Evolutionary conservation across 1,140 invertebrate species (phyloP).

Genomic region (Papilio machaon): DNA sequence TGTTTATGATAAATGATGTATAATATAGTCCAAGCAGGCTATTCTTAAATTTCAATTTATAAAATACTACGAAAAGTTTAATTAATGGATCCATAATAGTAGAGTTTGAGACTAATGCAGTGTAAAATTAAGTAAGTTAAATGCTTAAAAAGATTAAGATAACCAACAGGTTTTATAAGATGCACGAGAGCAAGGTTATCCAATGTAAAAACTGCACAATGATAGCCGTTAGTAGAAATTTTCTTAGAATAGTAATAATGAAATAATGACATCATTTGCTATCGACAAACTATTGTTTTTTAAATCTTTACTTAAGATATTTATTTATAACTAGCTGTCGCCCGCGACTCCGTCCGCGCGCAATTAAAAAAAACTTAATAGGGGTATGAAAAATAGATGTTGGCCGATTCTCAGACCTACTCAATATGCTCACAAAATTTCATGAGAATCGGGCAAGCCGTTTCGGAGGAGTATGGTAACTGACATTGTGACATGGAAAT

Average conservation of each 20-base stretch:
- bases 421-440: too few relatives aligned
- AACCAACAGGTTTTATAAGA: not conserved
- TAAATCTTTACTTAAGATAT: not conserved
- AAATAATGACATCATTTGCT: not conserved
- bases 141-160: not conserved
- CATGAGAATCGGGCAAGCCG: too few relatives aligned
- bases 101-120: slow-evolving; percentile 4
- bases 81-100: slow-evolving; percentile 26
- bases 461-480: too few relatives aligned
- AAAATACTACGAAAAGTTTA: slow-evolving; percentile 50
- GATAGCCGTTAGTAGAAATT: not conserved
- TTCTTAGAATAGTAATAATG: not conserved
- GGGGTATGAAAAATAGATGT: too few relatives aligned
- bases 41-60: slow-evolving; percentile 51
- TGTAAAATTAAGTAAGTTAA: slow-evolving; percentile 14
- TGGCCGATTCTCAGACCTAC: too few relatives aligned
- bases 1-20: slow-evolving; percentile 47
- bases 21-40: slow-evolving; percentile 40
- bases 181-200: not conserved
- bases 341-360: too few relatives aligned
- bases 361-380: too few relatives aligned
- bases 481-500: too few relatives aligned
- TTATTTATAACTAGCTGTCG: too few relatives aligned
- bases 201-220: not conserved
- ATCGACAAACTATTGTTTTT: not conserved